Evolutionary conservation across 2,888 invertebrate species (phyloP), one percentile per base, ranked within the genome.

Genomic region (Coronaproctus castanopsis): DNA sequence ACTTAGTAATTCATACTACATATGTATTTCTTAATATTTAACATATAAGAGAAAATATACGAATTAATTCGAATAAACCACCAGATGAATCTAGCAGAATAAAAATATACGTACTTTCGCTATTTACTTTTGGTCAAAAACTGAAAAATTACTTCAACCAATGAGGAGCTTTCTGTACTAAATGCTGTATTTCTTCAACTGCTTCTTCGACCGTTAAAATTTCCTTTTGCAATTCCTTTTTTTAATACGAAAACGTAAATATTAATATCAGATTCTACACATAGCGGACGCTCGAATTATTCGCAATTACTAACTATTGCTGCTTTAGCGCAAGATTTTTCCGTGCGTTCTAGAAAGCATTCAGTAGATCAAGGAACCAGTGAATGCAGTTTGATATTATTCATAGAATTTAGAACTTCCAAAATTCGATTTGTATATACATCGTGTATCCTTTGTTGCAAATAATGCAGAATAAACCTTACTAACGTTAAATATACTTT

Each of bases 131-230:
- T 36, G 36, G 14, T 14, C 5, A 36, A 8, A 14, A 8, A 36
- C 14, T 36, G 36, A 5, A 36, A 36, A 14, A 36, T 14, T 14
- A 8, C 14, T 36, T 36, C 36, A 36, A 36, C 5, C 8, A 36
- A 36, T 36, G 5, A 5, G 36, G 14, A 36, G 36, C 36, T 69
- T 81, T 85, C 70, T 80, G 82, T 0, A 87, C 85, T 57, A 87
- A 73, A 64, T 80, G 80, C 22, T 87, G 70, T 18, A 88, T 84
- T 73, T 87, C 88, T 70, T 88, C 88, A 0, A 88, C 88, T 0
- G 92, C 91, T 70, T 92, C 91, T 68, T 93, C 91, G 0, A 93
- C 82, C 84, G 88, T 87, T 64, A 84, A 74, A 71, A 92, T 89
- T 70, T 87, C 86, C 64, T 89, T 80, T 70, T 89, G 85, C 50